Conservation (phyloP, 2,888 invertebrate species). For the Carabus problematicus region DNA sequence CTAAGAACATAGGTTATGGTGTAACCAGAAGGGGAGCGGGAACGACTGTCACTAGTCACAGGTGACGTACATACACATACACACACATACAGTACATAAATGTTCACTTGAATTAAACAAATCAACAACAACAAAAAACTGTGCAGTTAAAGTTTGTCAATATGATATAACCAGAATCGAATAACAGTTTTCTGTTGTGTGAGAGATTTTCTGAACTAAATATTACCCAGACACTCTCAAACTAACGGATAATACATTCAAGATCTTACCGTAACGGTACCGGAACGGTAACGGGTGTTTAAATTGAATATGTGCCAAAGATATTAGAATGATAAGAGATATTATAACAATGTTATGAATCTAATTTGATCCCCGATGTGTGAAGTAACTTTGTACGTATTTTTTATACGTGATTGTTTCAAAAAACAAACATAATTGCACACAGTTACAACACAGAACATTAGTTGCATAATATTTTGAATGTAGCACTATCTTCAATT, state of each 20-base stretch:
- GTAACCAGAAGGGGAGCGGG: conserved; percentile 46
- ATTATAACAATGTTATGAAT: conserved; percentile 37
- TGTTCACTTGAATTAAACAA: not conserved
- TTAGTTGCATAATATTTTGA: conserved; percentile 36
- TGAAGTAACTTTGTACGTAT: conserved; percentile 36
- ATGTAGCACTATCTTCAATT: conserved; percentile 46
- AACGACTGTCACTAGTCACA: not conserved
- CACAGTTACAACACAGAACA: conserved; percentile 25
- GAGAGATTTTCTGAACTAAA: too few relatives aligned
- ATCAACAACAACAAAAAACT: too few relatives aligned
- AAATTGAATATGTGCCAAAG: conserved; percentile 39
- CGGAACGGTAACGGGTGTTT: not conserved
- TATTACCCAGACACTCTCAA: not conserved
- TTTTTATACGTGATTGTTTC: conserved; percentile 37
- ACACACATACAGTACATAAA: not conserved
- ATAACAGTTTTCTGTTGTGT: too few relatives aligned
- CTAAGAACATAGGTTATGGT: conserved; percentile 39
- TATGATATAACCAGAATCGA: too few relatives aligned
- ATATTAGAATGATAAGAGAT: conserved; percentile 34
- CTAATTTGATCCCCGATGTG: conserved; percentile 25
- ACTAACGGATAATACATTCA: conserved; percentile 19
- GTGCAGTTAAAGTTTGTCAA: too few relatives aligned
- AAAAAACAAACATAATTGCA: conserved; percentile 22
- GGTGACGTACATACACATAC: too few relatives aligned
- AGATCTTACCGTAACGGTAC: conserved; percentile 33